Evolutionary conservation across 2,888 invertebrate species (phyloP), one percentile per base, ranked within the genome.

Genomic region (Plebejus anna): DNA sequence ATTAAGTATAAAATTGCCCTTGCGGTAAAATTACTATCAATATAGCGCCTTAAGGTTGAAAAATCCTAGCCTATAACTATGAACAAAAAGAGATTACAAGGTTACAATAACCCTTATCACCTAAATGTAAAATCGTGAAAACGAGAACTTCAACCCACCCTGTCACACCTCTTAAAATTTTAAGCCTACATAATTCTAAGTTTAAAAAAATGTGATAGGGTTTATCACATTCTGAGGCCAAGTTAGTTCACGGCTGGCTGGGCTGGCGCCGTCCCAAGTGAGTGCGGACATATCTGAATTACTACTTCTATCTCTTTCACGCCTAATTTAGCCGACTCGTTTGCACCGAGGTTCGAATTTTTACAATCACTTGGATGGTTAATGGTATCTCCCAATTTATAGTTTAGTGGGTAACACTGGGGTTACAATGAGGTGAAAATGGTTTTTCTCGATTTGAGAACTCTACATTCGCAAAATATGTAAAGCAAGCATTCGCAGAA

Each of bases 281-380:
- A 66, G 61, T 32, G 61, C 66, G 32, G 36, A 66, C 66, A 6
- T 66, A 66, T 66, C 66, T 66, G 66, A 66, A 66, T 36, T 66
- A 66, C 59, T 28, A 59, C 66, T 66, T 66, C 66, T 66, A 66
- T 66, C 66, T 66, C 66, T 36, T 66, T 66, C 32, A 66, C 66
- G 66, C 66, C 13, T 13, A 66, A 66, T 66, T 66, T 66, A 66
- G 32, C 66, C 66, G 66, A 66, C 66, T 66, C 66, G 66, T 32
- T 66, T 66, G 66, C 32, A 32, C 66, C 66, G 36, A 66, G 36
- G 66, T 66, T 66, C 66, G 66, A 66, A 13, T 66, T 66, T 32
- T 66, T 36, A 66, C 66, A 66, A 16, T 32, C 66, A 66, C 66
- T 66, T 66, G 66, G 66, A 32, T 32, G 32, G 66, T 36, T 66